Evolutionary conservation across 2,113 vertebrate genomes (phyloP).

Genomic region (Ploceus nigricollis): DNA sequence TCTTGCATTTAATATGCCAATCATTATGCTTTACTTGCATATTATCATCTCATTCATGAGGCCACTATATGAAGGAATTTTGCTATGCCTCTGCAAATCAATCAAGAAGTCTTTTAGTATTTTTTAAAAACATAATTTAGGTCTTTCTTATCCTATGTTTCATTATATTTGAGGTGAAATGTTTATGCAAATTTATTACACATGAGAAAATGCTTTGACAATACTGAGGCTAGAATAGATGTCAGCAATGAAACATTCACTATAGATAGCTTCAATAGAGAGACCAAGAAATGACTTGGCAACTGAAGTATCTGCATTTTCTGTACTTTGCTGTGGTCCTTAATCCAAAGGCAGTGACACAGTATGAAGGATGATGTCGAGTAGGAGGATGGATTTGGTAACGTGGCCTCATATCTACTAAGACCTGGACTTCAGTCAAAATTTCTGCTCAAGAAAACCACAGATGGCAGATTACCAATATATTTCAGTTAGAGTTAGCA

Average conservation of each 20-base stretch:
- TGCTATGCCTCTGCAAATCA: conserved; percentile 68
- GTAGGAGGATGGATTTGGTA: conserved; percentile 50
- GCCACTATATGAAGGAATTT: conserved; percentile 78
- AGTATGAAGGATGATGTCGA: conserved; percentile 48
- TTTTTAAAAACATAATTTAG: conserved; percentile 41
- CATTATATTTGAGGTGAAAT: conserved; percentile 41
- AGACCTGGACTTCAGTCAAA: conserved; percentile 62
- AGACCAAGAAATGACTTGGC: conserved; percentile 58
- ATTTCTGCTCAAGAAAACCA: conserved; percentile 49
- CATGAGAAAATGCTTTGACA: conserved; percentile 49
- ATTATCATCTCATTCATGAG: conserved; percentile 80
- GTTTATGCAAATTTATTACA: conserved; percentile 51
- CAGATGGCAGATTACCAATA: conserved; percentile 58
- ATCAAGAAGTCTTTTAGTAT: conserved; percentile 64
- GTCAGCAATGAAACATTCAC: conserved; percentile 36
- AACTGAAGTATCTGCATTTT: conserved; percentile 45
- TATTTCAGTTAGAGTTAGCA: conserved; percentile 46
- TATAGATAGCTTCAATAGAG: conserved; percentile 22
- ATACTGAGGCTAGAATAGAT: conserved; percentile 29
- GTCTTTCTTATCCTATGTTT: conserved; percentile 61
- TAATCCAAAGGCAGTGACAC: conserved; percentile 48
- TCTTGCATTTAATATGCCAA: conserved; percentile 82
- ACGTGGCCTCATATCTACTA: conserved; percentile 35
- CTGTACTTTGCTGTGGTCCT: conserved; percentile 22
- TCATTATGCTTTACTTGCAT: conserved; percentile 80